phyloP scores from a whole-genome alignment of 2,113 vertebrate genomes.

The Notarius lentiginosus region DNA sequence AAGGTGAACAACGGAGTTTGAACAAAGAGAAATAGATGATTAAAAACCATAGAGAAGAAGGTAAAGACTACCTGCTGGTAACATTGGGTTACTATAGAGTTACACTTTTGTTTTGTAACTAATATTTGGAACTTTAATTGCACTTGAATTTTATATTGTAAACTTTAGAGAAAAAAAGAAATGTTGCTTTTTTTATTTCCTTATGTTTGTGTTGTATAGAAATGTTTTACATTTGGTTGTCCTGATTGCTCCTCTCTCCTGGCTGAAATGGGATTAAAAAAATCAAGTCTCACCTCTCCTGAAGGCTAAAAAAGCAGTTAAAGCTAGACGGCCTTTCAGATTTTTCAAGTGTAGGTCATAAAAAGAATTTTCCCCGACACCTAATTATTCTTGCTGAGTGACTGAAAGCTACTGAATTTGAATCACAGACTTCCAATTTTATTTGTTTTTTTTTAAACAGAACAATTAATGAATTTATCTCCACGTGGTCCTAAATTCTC shows the following conservation, averaged over 20 bases:
- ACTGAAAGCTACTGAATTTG: no score
- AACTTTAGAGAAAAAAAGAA: constrained; percentile 65
- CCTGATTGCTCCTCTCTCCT: constrained; percentile 39
- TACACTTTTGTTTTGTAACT: constrained; percentile 74
- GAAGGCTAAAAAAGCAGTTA: neutral
- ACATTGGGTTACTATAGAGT: constrained; percentile 69
- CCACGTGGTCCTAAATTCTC: no score
- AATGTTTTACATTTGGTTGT: constrained; percentile 55
- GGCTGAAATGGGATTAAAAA: constrained; percentile 23
- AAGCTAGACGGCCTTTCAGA: no score
- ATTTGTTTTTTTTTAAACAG: no score
- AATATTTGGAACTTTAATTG: constrained; percentile 81
- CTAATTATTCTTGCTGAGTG: no score
- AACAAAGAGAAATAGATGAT: constrained; percentile 11
- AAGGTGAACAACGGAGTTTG: constrained; percentile 33
- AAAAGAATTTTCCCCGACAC: no score
- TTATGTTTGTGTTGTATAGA: constrained; percentile 69
- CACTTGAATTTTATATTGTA: constrained; percentile 81
- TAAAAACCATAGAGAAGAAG: constrained; percentile 55
- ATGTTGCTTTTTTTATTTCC: constrained; percentile 60
- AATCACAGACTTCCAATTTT: no score
- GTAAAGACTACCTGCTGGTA: constrained; percentile 73
- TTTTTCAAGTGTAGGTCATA: no score
- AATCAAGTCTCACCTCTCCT: constrained; percentile 26
- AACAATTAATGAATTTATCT: no score